Evolutionary conservation across 1,140 invertebrate species (phyloP), one percentile per base, ranked within the genome.

Genomic region (Ectropis grisescens): DNA sequence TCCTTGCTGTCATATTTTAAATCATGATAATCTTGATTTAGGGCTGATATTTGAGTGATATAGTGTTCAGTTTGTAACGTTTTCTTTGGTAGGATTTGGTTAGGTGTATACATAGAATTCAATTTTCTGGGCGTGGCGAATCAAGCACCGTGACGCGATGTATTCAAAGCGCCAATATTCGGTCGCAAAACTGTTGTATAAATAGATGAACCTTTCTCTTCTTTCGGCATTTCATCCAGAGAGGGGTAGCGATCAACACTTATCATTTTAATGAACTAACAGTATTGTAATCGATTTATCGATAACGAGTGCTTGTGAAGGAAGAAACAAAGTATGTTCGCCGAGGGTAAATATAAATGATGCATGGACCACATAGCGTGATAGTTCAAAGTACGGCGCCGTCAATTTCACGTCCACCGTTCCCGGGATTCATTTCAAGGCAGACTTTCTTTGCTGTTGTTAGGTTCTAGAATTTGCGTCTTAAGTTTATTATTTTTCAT

Each of bases 101-200:
- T 47, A 71, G 60, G 66, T 75, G 70, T 75, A 64, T 67, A 71
- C 59, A 78, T 75, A 62, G 60, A 47, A 69, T 78, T 78, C 67
- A 81, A 81, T 80, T 76, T 78, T 72, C 72, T 65, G 75, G 75
- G 75, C 71, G 75, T 78, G 72, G 72, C 62, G 60, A 78, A 78
- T 71, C 75, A 74, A 81, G 67, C 52, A 76, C 75, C 75, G 66
- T 81, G 64, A 81, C 70, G 70, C 57, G 58, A 71, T 74, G 72
- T 81, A 81, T 81, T 78, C 72, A 81, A 74, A 69, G 50, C 52
- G 75, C 62, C 57, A 78, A 74, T 75, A 78, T 78, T 75, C 35
- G 58, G 65, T 62, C 39, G 51, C 47, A 54, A 62, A 75, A 76
- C 60, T 70, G 65, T 65, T 47, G 58, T 81, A 81, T 81, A 81